Conservation (phyloP, 1,140 invertebrate species). For the Philotrypesis tridentata region DNA sequence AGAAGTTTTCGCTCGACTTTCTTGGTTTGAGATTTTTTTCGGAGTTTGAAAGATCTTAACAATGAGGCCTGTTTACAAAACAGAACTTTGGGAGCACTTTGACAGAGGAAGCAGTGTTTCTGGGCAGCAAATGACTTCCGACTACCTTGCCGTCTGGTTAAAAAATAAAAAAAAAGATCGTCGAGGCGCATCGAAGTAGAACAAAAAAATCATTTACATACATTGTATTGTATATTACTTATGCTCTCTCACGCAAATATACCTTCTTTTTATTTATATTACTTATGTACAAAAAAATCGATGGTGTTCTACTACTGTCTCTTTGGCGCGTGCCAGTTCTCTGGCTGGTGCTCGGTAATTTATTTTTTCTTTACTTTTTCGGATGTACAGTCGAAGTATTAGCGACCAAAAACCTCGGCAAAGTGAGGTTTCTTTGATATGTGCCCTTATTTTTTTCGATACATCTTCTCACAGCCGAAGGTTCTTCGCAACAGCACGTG, state of each 20-base stretch:
- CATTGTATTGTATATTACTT: constrained; percentile 28
- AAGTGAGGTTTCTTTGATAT: background rate
- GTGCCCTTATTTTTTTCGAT: background rate
- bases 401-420: background rate
- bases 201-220: constrained; percentile 38
- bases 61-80: background rate
- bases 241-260: constrained; percentile 7
- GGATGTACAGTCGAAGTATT: background rate
- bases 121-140: background rate
- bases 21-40: constrained; percentile 5
- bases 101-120: background rate
- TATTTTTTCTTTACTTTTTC: background rate
- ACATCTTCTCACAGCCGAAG: constrained; percentile 16
- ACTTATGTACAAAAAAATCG: constrained; percentile 45
- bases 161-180: background rate
- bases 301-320: constrained; percentile 13
- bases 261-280: constrained; percentile 7
- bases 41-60: background rate
- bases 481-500: background rate
- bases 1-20: constrained; percentile 11
- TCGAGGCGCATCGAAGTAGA: constrained; percentile 38
- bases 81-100: background rate
- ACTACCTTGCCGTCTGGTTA: background rate
- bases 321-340: constrained; percentile 24
- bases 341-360: constrained; percentile 5